Evolutionary conservation across 1,140 invertebrate species (phyloP).

Genomic region (Drosophila rufa): DNA sequence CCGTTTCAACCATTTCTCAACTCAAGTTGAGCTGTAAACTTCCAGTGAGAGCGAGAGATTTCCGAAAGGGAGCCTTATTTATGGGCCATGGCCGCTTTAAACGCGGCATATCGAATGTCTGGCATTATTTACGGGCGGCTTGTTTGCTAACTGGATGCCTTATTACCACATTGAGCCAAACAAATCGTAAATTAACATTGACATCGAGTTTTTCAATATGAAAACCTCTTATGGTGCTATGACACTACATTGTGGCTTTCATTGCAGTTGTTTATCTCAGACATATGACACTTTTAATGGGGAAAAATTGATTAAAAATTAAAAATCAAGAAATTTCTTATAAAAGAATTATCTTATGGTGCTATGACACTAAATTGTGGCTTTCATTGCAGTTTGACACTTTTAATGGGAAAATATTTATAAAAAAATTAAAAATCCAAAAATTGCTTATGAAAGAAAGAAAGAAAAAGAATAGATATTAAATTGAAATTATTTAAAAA

Average conservation of each 20-base stretch:
- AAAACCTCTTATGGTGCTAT: not conserved
- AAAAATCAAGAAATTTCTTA: no score
- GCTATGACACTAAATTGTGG: no score
- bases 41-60: not conserved
- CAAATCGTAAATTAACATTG: slow-evolving; percentile 7
- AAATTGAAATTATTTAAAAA: no score
- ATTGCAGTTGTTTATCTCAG: no score
- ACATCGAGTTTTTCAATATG: not conserved
- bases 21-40: slow-evolving; percentile 34
- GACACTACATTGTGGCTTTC: not conserved
- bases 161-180: slow-evolving; percentile 10
- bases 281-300: no score
- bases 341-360: no score
- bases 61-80: slow-evolving; percentile 18
- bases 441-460: no score
- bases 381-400: no score
- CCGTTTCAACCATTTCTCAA: slow-evolving; percentile 45
- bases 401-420: no score
- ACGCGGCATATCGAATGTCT: slow-evolving; percentile 8
- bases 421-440: no score
- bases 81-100: slow-evolving; percentile 4
- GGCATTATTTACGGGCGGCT: slow-evolving; percentile 1
- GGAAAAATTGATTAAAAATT: no score
- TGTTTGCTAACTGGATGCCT: slow-evolving; percentile 1
- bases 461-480: no score